Evolutionary conservation across 2,888 invertebrate genomes (phyloP).

Genomic region (Aquatica leii): DNA sequence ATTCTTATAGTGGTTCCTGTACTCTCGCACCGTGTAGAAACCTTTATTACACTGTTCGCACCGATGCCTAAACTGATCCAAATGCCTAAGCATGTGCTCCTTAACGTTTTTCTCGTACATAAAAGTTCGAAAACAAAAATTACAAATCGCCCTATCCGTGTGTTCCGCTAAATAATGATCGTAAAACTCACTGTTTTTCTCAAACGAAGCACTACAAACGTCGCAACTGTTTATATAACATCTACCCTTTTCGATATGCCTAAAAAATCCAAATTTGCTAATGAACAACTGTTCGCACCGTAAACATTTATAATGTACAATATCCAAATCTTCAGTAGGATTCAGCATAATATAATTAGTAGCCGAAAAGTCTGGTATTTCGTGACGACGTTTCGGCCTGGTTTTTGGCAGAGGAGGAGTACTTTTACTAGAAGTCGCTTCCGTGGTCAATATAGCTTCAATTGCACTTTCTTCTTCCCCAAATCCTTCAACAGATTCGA

Average conservation of each 20-base stretch:
- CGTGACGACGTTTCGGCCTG: slow-evolving; percentile 51
- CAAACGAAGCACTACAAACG: slow-evolving; percentile 54
- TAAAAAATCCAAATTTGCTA: slow-evolving; percentile 57
- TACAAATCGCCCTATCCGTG: slow-evolving; percentile 58
- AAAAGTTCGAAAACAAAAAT: slow-evolving; percentile 59
- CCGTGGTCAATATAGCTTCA: slow-evolving; percentile 33
- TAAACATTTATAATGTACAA: slow-evolving; percentile 56
- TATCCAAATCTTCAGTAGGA: slow-evolving; percentile 55
- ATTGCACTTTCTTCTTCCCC: slow-evolving; percentile 25
- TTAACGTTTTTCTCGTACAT: slow-evolving; percentile 61
- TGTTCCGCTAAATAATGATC: slow-evolving; percentile 55
- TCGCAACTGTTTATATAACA: slow-evolving; percentile 60
- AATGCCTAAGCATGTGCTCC: slow-evolving; percentile 58
- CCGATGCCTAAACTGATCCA: slow-evolving; percentile 58
- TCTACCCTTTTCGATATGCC: slow-evolving; percentile 59
- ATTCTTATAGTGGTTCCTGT: slow-evolving; percentile 59
- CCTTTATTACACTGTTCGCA: slow-evolving; percentile 60
- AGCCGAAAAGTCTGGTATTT: slow-evolving; percentile 58
- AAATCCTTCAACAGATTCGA: slow-evolving; percentile 25
- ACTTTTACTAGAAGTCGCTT: slow-evolving; percentile 33
- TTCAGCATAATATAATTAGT: slow-evolving; percentile 52
- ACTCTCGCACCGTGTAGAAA: slow-evolving; percentile 59
- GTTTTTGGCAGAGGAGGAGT: slow-evolving; percentile 39
- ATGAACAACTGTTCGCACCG: slow-evolving; percentile 59
- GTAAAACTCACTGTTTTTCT: slow-evolving; percentile 56